Conservation (phyloP, 2,888 invertebrate species). For the Neocrepidodera transversa region DNA sequence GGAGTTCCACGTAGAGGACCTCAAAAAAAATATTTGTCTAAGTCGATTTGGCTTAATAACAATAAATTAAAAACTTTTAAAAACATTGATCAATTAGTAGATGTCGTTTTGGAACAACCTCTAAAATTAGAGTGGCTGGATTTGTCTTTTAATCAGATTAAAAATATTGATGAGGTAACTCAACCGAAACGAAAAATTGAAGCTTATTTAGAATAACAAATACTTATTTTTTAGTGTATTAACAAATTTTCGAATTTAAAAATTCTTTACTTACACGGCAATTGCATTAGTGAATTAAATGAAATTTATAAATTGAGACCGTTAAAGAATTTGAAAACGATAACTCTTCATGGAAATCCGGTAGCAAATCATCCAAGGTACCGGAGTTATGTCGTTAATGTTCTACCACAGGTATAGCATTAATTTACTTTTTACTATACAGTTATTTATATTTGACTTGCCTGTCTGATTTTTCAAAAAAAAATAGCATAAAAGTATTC, state of each 20-base stretch:
- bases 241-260: constrained; percentile 62
- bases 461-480: too few relatives aligned
- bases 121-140: constrained; percentile 63
- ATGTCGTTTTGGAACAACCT: constrained; percentile 58
- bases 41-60: constrained; percentile 63
- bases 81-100: constrained; percentile 56
- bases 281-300: constrained; percentile 62
- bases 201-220: too few relatives aligned
- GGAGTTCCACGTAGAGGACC: constrained; percentile 56
- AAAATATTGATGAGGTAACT: constrained; percentile 56
- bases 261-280: constrained; percentile 71
- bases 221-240: constrained; percentile 50
- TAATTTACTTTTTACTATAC: too few relatives aligned
- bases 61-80: constrained; percentile 58
- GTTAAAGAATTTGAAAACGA: constrained; percentile 60
- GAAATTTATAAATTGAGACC: constrained; percentile 61
- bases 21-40: constrained; percentile 59
- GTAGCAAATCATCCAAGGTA: constrained; percentile 58
- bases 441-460: too few relatives aligned
- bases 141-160: constrained; percentile 62
- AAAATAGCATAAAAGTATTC: too few relatives aligned
- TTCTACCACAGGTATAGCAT: constrained; percentile 61
- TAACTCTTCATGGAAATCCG: constrained; percentile 70
- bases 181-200: too few relatives aligned
- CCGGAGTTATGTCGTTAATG: constrained; percentile 56